phyloP scores from a whole-genome alignment of 1,140 invertebrate species.

The Leptopilina clavipes region DNA sequence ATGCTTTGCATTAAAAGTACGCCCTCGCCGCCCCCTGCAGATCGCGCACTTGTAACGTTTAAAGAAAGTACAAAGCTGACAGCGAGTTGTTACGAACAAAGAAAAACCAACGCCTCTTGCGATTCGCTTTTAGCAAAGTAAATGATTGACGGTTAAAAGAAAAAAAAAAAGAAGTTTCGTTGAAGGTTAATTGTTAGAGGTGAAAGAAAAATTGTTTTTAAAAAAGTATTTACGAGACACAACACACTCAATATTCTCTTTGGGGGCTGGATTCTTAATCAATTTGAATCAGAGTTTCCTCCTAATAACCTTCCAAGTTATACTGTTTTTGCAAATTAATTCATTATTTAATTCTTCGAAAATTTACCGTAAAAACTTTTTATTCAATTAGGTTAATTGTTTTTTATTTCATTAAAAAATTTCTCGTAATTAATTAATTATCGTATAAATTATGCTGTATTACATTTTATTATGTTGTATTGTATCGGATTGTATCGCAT shows the following conservation, averaged over 20 bases:
- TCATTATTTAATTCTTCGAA: no score
- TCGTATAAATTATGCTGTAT: no score
- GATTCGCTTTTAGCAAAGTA: constrained; percentile 22
- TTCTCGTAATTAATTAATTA: no score
- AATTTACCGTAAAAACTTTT: no score
- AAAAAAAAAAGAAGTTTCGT: not conserved
- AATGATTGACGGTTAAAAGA: constrained; percentile 21
- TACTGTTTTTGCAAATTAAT: not conserved
- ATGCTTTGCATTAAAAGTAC: constrained; percentile 44
- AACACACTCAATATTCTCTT: not conserved
- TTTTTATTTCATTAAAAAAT: no score
- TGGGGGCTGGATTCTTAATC: not conserved
- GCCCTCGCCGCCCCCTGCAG: constrained; percentile 42
- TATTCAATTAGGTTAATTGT: no score
- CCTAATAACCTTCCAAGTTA: no score
- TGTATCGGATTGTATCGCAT: no score
- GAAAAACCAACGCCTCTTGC: constrained; percentile 22
- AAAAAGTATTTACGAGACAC: not conserved
- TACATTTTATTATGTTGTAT: no score
- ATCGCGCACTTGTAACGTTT: constrained; percentile 2
- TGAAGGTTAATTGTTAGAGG: constrained; percentile 16
- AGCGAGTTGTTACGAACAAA: constrained; percentile 22
- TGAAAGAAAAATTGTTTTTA: constrained; percentile 17
- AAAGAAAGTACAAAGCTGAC: constrained; percentile 25
- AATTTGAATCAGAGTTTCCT: not conserved